Base-by-base conservation (phyloP, 2,888 invertebrate genomes). In the Apocheima hispidaria region DNA sequence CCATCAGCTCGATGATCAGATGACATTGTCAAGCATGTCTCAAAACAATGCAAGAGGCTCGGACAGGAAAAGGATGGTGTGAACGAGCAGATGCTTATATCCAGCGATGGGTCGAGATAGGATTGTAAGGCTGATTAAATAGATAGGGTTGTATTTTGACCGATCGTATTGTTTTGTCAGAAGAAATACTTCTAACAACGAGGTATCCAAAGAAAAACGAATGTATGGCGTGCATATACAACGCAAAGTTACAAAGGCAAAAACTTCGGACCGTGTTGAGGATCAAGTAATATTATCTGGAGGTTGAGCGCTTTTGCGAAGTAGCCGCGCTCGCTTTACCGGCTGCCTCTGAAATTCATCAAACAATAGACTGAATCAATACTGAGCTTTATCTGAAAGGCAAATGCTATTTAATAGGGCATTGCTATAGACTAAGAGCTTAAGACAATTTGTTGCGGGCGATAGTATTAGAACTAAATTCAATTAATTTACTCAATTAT, bases 261-360 rank as follows among this genome's bases (percentile, higher is more conserved):
- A 62, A 64, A 60, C 46, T 62, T 66, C 43, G 20, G 38, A 36
- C 57, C 60, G 53, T 58, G 54, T 48, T 28, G 28, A 40, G 44
- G 56, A 58, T 66, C 59, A 66, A 60, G 57, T 68, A 54, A 49
- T 65, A 57, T 55, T 48, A 60, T 38, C 56, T 60, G 28, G n/a
- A 36, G 41, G 52, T 36, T 23, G 12, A 36, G n/a, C 16, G 21
- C 16, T 36, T 55, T 48, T 46, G 30, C 16, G 10, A 41, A 56
- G 21, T 41, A 56, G 35, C 33, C 16, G 30, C 16, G 30, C 18
- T 33, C 33, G 23, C n/a, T 49, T 56, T 40, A 40, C 48, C 20
- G 28, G 10, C 55, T 55, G 26, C 26, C 35, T 21, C 40, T 40
- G 56, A 33, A 49, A 57, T 50, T 57, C 16, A 50, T 50, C 35